phyloP scores from a whole-genome alignment of 2,888 invertebrate genomes.

The Scaptomyza caliginosa region DNA sequence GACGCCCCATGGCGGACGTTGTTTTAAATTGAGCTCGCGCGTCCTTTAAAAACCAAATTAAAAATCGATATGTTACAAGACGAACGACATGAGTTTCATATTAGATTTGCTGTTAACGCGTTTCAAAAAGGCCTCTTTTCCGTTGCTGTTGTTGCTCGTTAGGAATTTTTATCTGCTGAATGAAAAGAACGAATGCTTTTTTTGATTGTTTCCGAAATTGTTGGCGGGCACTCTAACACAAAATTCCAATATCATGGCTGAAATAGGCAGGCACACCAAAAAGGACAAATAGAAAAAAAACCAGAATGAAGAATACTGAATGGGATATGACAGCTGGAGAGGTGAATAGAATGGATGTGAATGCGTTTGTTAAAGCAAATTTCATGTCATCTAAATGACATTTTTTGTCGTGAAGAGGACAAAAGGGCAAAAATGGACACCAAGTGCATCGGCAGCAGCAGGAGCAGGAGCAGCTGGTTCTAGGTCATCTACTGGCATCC shows the following conservation, averaged over 20 bases:
- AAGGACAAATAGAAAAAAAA: neutral
- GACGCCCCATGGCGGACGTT: conserved; percentile 20
- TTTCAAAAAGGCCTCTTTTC: conserved; percentile 50
- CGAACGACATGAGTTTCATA: conserved; percentile 66
- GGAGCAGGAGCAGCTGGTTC: neutral
- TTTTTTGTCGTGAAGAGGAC: conserved; percentile 48
- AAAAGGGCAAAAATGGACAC: conserved; percentile 58
- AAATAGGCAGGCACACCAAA: conserved; percentile 18
- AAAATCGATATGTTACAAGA: conserved; percentile 47
- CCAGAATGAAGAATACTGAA: conserved; percentile 1
- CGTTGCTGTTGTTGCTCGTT: conserved; percentile 9
- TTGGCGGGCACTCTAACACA: conserved; percentile 66
- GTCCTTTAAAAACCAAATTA: conserved; percentile 39
- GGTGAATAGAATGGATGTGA: conserved; percentile 28
- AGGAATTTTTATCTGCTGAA: conserved; percentile 24
- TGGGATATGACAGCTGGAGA: conserved; percentile 29
- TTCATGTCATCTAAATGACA: conserved; percentile 60
- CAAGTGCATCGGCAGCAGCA: neutral
- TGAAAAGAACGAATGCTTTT: conserved; percentile 14
- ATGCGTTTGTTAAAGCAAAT: conserved; percentile 60
- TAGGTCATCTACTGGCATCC: conserved; percentile 30
- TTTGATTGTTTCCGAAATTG: conserved; percentile 70
- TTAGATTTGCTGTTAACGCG: conserved; percentile 71
- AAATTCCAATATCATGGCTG: conserved; percentile 72
- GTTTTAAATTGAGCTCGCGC: neutral